phyloP scores from a whole-genome alignment of 2,113 vertebrate species.

The Galeopterus variegatus region DNA sequence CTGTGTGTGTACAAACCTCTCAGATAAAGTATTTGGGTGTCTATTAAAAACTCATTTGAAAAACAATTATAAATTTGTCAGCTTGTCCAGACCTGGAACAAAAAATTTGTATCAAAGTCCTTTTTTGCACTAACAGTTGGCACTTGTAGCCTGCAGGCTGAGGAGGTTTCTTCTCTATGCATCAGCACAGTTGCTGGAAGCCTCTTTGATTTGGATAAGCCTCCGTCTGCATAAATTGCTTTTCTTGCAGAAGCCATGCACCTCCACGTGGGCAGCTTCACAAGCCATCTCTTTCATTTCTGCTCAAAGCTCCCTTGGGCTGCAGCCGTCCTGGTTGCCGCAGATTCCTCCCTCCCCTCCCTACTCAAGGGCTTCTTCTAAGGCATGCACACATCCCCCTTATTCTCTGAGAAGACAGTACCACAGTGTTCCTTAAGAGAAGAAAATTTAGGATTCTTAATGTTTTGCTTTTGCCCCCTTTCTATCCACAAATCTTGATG shows the following conservation, averaged over 20 bases:
- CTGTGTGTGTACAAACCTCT: background rate
- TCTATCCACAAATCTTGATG: background rate
- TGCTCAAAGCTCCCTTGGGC: background rate
- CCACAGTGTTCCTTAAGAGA: background rate
- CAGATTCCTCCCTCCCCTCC: background rate
- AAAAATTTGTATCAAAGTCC: background rate
- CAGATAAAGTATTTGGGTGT: background rate
- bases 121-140: slow-evolving; percentile 15
- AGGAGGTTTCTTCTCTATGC: slow-evolving; percentile 52
- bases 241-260: slow-evolving; percentile 58
- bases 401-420: background rate
- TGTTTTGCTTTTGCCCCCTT: background rate
- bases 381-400: background rate
- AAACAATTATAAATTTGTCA: slow-evolving; percentile 43
- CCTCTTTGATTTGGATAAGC: slow-evolving; percentile 46
- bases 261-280: slow-evolving; percentile 62
- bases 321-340: background rate
- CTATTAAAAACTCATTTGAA: slow-evolving; percentile 14
- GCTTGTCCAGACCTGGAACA: slow-evolving; percentile 61
- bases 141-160: background rate
- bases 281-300: slow-evolving; percentile 67
- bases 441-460: background rate
- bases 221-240: slow-evolving; percentile 42
- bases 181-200: background rate
- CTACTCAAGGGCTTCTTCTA: slow-evolving; percentile 71